A percentile compares a stretch with the other conserved stretches of the same genome.
Conservation (phyloP, 1,140 invertebrate species). For the Trichoplusia ni region DNA sequence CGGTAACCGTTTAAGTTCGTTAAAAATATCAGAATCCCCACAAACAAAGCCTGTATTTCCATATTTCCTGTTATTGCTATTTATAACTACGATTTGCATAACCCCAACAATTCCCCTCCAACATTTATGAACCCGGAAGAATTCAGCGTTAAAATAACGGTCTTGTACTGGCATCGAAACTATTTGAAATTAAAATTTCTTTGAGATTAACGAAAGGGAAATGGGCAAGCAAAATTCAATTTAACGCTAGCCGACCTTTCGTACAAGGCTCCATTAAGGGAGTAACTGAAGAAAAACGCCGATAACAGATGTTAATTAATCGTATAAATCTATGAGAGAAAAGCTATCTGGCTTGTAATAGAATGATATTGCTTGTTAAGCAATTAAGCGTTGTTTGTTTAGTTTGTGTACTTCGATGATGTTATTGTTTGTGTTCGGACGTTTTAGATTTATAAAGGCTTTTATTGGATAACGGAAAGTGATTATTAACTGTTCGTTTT, state of each 20-base stretch:
- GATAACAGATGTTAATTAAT: slow-evolving; percentile 72
- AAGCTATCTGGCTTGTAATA: slow-evolving; percentile 34
- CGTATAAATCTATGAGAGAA: slow-evolving; percentile 56
- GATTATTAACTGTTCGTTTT: neutral
- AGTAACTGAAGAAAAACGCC: slow-evolving; percentile 61
- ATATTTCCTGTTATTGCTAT: too few species aligned
- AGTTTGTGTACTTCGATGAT: neutral
- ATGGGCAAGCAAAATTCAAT: slow-evolving; percentile 54
- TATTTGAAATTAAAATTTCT: slow-evolving; percentile 32
- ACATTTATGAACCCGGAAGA: neutral
- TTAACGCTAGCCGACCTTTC: slow-evolving; percentile 41
- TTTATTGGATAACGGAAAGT: neutral
- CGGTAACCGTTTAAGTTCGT: too few species aligned
- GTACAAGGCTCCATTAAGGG: slow-evolving; percentile 50
- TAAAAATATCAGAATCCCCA: too few species aligned
- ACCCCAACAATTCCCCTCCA: neutral
- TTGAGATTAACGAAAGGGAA: slow-evolving; percentile 33
- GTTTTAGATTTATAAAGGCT: neutral
- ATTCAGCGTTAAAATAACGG: slow-evolving; percentile 44
- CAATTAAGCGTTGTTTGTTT: slow-evolving; percentile 2
- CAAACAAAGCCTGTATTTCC: too few species aligned
- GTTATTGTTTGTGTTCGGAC: slow-evolving; percentile 1
- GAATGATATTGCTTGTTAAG: slow-evolving; percentile 40
- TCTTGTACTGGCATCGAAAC: slow-evolving; percentile 19
- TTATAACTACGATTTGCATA: neutral